phyloP scores from a whole-genome alignment of 2,888 invertebrate species.

The Torymus auratus region DNA sequence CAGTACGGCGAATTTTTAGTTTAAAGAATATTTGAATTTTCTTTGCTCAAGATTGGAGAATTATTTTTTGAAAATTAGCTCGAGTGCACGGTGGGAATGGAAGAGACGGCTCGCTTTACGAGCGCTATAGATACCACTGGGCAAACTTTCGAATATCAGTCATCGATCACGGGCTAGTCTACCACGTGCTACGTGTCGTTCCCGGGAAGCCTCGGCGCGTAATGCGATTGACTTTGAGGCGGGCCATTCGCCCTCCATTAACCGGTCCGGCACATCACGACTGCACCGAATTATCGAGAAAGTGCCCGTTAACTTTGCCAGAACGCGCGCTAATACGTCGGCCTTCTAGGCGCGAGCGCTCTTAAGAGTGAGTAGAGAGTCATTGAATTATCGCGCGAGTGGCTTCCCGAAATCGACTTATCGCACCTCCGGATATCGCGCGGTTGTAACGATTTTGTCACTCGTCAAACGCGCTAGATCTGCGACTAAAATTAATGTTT shows the following conservation, averaged over 20 bases:
- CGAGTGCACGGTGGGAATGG: not conserved
- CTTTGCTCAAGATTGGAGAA: no score
- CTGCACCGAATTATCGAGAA: conserved; percentile 24
- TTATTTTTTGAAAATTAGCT: not conserved
- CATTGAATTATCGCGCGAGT: conserved; percentile 23
- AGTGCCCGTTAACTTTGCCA: conserved; percentile 29
- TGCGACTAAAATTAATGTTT: no score
- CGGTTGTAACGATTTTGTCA: conserved; percentile 22
- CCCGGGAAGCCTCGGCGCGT: conserved; percentile 20
- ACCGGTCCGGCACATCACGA: not conserved
- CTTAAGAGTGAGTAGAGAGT: not conserved
- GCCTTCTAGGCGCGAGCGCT: no score
- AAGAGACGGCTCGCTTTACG: conserved; percentile 9
- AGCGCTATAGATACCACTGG: conserved; percentile 42
- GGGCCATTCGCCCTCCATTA: not conserved
- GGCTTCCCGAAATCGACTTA: conserved; percentile 45
- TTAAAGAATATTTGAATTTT: no score
- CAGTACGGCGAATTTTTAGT: no score
- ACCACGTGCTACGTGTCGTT: conserved; percentile 49
- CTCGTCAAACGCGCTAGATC: no score
- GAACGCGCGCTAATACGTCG: not conserved
- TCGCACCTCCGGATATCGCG: conserved; percentile 20
- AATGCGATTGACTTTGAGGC: conserved; percentile 39
- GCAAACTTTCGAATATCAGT: conserved; percentile 48
- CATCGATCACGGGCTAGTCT: conserved; percentile 53